Percentiles rank a stretch among this genome's conserved stretches.
Evolutionary conservation across 2,888 invertebrate genomes (phyloP).

Genomic region (Watsonalla binaria): DNA sequence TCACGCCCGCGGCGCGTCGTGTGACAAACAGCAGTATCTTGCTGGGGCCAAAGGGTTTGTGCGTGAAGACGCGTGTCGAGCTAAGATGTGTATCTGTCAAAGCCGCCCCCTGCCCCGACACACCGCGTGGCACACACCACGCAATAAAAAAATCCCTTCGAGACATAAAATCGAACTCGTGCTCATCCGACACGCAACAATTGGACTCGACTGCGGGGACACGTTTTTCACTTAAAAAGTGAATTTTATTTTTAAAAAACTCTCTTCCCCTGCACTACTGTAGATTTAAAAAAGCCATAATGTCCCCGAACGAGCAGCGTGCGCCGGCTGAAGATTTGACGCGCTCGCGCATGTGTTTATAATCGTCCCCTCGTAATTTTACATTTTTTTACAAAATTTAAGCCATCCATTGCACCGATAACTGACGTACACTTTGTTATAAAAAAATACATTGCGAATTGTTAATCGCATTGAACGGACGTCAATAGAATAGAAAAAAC

Average conservation of each 20-base stretch:
- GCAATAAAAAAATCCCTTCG: constrained; percentile 71
- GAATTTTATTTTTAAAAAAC: constrained; percentile 74
- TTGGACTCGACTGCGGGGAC: constrained; percentile 71
- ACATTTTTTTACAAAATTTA: constrained; percentile 64
- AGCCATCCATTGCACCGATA: constrained; percentile 65
- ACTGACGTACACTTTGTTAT: constrained; percentile 46
- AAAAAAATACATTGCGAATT: constrained; percentile 59
- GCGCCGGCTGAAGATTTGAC: constrained; percentile 78
- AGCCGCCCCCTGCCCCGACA: constrained; percentile 24
- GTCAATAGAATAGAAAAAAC: constrained; percentile 59
- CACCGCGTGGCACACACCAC: constrained; percentile 60
- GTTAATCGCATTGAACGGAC: constrained; percentile 60
- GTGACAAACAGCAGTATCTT: constrained; percentile 24
- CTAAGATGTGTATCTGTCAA: constrained; percentile 39
- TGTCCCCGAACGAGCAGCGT: constrained; percentile 58
- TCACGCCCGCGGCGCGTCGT: constrained; percentile 30
- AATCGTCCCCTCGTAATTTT: constrained; percentile 73
- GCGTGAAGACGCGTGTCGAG: constrained; percentile 42
- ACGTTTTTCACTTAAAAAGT: constrained; percentile 70
- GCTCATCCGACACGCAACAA: constrained; percentile 79
- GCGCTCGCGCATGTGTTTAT: constrained; percentile 78
- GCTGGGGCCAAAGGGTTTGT: constrained; percentile 43
- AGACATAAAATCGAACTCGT: constrained; percentile 72
- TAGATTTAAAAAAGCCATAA: constrained; percentile 74
- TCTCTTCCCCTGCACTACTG: constrained; percentile 60